phyloP scores from a whole-genome alignment of 2,888 invertebrate genomes.

The Folsomia manolachei region DNA sequence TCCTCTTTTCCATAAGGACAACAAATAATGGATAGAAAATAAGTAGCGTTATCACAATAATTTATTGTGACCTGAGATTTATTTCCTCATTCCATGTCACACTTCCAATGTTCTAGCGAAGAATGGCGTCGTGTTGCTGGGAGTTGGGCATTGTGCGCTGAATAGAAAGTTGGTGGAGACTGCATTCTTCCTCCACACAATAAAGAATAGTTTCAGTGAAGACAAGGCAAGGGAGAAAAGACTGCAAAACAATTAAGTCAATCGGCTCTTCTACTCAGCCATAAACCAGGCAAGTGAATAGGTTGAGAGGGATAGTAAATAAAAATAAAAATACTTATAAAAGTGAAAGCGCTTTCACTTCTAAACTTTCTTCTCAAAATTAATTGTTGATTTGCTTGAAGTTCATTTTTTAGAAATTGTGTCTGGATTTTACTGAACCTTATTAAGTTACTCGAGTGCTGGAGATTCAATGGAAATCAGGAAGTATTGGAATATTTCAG shows the following conservation, averaged over 20 bases:
- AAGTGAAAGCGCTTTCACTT: not conserved
- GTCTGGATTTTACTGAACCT: too few relatives aligned
- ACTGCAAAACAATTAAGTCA: not conserved
- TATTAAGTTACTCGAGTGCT: too few relatives aligned
- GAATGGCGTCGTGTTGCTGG: not conserved
- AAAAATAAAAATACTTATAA: not conserved
- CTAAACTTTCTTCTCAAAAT: too few relatives aligned
- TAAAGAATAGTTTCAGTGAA: not conserved
- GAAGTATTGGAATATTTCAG: too few relatives aligned
- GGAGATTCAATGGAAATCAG: too few relatives aligned
- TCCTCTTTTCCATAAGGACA: too few relatives aligned
- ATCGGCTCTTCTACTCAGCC: not conserved
- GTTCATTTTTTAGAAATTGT: too few relatives aligned
- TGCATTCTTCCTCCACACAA: not conserved
- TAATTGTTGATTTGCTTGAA: too few relatives aligned
- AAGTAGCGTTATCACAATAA: not conserved
- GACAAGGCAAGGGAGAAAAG: too few relatives aligned
- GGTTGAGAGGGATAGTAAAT: not conserved
- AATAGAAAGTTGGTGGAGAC: not conserved
- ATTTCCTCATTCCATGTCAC: not conserved
- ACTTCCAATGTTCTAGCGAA: not conserved
- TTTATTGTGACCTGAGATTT: not conserved
- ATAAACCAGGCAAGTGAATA: too few relatives aligned
- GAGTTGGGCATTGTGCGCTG: not conserved
- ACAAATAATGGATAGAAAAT: too few relatives aligned